Percentiles rank a stretch among this genome's conserved stretches.
phyloP scores from a whole-genome alignment of 2,113 vertebrate genomes.

The Heterochromis multidens region DNA sequence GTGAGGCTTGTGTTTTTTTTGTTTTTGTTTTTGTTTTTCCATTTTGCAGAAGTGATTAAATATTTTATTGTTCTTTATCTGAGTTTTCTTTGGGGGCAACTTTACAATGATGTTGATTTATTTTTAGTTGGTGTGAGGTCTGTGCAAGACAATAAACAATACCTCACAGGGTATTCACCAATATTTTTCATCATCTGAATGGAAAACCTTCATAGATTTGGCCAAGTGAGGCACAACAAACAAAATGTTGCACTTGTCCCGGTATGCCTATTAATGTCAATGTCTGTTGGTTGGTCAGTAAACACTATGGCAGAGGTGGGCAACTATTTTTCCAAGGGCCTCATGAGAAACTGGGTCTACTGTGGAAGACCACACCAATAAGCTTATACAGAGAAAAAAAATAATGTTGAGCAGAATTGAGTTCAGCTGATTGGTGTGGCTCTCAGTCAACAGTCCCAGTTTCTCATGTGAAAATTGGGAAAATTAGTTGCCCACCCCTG shows the following conservation, averaged over 20 bases:
- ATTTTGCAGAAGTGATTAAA: rapidly evolving
- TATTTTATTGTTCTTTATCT: not conserved
- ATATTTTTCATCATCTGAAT: not conserved
- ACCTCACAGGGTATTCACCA: not conserved
- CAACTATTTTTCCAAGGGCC: not conserved
- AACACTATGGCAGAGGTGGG: not conserved
- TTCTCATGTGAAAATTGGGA: not conserved
- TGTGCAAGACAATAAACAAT: not conserved
- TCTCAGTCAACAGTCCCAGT: not conserved
- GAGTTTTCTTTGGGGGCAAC: not conserved
- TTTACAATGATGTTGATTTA: not conserved
- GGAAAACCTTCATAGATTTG: not conserved
- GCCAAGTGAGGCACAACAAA: not conserved
- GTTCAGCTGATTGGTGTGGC: not conserved
- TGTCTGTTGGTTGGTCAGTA: not conserved
- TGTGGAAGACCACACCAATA: not conserved
- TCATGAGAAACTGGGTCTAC: not conserved
- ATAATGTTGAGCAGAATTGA: not conserved
- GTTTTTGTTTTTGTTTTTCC: not conserved
- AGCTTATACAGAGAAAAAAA: not conserved
- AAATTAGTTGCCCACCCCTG: not conserved
- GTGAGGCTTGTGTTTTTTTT: not conserved
- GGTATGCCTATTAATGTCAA: not conserved
- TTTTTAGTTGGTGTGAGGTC: not conserved
- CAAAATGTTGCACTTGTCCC: not conserved